phyloP scores from a whole-genome alignment of 2,113 vertebrate species.

The Triplophysa dalaica region DNA sequence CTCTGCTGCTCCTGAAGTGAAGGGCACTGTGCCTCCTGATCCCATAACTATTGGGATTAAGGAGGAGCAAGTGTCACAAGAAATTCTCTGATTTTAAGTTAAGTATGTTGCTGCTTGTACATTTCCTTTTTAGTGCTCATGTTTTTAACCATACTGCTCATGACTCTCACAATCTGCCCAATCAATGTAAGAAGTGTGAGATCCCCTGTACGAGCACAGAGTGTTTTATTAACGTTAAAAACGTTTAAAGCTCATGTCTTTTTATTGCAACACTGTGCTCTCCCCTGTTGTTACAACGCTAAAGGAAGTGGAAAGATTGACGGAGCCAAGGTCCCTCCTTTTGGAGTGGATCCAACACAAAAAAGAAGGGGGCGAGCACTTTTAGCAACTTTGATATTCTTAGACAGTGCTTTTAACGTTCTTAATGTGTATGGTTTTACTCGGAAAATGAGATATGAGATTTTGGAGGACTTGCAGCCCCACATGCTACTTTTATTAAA shows the following conservation, averaged over 20 bases:
- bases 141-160: neutral
- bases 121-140: conserved; percentile 22
- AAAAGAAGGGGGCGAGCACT: too few species aligned
- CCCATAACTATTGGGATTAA: neutral
- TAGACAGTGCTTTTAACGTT: too few species aligned
- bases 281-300: neutral
- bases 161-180: conserved; percentile 3
- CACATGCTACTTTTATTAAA: neutral
- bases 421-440: too few species aligned
- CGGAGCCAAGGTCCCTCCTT: too few species aligned
- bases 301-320: too few species aligned
- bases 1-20: neutral
- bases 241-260: neutral
- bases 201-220: neutral
- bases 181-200: conserved; percentile 42
- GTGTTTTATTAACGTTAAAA: conserved; percentile 18
- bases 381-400: too few species aligned
- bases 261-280: conserved; percentile 7
- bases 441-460: too few species aligned
- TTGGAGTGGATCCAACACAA: too few species aligned
- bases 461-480: too few species aligned
- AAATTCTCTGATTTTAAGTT: neutral
- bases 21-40: neutral
- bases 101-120: neutral
- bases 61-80: neutral